Percentiles rank a stretch among this genome's conserved stretches.
These are phyloP conservation scores for Phylloscopus trochilus DNA, from an alignment of 2,113 vertebrate genomes.

Conservation along the genomic window DNA sequence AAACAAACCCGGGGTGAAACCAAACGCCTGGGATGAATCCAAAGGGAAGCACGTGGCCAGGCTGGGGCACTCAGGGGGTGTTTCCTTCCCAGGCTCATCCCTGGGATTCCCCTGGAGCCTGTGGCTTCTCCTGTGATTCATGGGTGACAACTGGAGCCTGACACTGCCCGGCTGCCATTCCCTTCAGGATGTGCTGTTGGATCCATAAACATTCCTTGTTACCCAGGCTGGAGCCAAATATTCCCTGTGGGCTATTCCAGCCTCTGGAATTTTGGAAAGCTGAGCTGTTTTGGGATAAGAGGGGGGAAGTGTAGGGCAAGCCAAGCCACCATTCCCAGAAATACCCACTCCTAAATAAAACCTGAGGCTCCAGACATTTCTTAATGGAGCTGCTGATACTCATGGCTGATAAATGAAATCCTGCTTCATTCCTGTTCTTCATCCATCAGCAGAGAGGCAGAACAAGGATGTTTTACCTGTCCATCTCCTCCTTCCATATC, in stretches of 20 bases:
- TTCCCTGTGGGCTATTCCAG: background rate
- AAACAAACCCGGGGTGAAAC: background rate
- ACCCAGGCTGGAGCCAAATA: background rate
- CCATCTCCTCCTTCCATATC: background rate
- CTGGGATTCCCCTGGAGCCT: conserved; percentile 18
- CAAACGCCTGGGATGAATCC: background rate
- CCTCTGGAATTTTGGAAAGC: background rate
- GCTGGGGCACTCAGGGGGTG: background rate
- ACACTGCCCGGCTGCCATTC: background rate
- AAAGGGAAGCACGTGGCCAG: background rate
- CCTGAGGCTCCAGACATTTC: background rate
- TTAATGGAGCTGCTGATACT: background rate
- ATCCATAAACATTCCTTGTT: background rate
- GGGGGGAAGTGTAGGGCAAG: background rate
- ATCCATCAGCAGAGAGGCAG: background rate
- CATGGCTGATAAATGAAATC: background rate
- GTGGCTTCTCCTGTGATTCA: background rate
- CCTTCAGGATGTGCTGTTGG: background rate
- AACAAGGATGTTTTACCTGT: background rate
- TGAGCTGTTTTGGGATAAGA: background rate
- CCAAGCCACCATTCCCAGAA: background rate
- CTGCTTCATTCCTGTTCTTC: background rate
- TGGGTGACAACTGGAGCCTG: background rate
- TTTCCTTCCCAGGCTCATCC: background rate
- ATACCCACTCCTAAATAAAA: background rate